Base-by-base conservation (phyloP, 2,113 vertebrate genomes). In the Nesogale talazaci region DNA sequence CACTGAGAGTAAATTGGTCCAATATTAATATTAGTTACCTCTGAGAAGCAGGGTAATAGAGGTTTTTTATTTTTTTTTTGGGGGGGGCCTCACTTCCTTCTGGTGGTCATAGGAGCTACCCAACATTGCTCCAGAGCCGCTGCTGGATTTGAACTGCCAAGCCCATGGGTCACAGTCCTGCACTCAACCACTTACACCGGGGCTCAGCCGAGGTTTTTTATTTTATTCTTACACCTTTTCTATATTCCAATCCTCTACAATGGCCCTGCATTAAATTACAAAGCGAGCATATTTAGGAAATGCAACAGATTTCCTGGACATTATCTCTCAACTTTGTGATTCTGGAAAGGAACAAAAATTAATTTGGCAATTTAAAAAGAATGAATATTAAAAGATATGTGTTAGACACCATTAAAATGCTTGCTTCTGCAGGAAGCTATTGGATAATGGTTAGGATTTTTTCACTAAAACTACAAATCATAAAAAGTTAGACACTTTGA, bases 261-360 rank as follows among this genome's bases (percentile, higher is more conserved):
- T 31, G 25, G 76, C 2, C 65, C 72, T 29, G n/a, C n/a, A 90
- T 46, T 93, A 92, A 63, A 92, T 72, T 83, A 77, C 8, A 12
- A 1, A 87, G 69, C 38, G 19, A 7, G 82, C 61, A 81, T 86
- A 90, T 75, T 92, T 91, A 82, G 46, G 25, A 92, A 91, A 70
- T 59, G 17, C 93, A 88, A 83, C 61, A 91, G 83, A 92, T 57
- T 10, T n/a, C 22, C 70, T 0, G 84, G 36, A 40, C 9, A 89
- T 10, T 70, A 88, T 83, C 88, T 94, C 57, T 80, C 17, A 79
- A 78, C 29, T 57, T 31, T 38, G 25, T 89, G 19, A 67, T 22
- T 46, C 75, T 46, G 8, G 0, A 38, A 20, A 56, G 82, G 31
- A 31, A 56, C 29, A 86, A 36, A 83, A 86, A 81, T 80, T 87